Evolutionary conservation across 2,113 vertebrate species (phyloP).

Genomic region (Motacilla alba): DNA sequence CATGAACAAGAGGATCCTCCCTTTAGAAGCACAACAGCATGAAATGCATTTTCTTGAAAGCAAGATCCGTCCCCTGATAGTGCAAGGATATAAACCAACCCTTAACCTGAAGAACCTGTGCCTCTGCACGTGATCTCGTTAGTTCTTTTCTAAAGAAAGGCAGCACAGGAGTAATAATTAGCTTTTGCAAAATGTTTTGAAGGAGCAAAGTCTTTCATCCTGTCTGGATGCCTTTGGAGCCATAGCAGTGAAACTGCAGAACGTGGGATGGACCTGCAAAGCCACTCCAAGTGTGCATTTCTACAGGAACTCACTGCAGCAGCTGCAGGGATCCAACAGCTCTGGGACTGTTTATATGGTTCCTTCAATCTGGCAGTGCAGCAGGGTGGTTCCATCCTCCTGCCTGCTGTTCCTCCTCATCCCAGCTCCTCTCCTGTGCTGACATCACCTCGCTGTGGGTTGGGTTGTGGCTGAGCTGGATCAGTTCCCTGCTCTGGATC

Average conservation of each 20-base stretch:
- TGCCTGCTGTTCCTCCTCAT: background rate
- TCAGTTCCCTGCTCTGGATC: background rate
- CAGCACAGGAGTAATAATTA: background rate
- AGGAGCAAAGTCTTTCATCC: background rate
- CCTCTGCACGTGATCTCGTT: background rate
- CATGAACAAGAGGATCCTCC: background rate
- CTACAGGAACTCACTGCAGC: background rate
- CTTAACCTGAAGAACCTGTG: slow-evolving; percentile 15
- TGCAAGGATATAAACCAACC: background rate
- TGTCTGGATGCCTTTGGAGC: background rate
- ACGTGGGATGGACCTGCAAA: background rate
- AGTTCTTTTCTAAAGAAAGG: background rate
- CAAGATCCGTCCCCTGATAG: background rate
- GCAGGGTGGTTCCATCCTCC: background rate
- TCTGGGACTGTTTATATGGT: background rate
- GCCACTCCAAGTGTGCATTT: background rate
- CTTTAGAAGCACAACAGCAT: background rate
- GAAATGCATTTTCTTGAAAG: slow-evolving; percentile 1
- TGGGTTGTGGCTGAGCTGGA: background rate
- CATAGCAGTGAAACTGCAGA: rapidly evolving
- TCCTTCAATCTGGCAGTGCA: background rate
- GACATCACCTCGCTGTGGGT: background rate
- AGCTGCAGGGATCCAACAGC: background rate
- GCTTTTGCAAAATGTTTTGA: background rate
- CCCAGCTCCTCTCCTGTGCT: background rate